These are phyloP conservation scores for Hoplostethus atlanticus DNA, from an alignment of 2,797 vertebrate species.

Conservation along the genomic window DNA sequence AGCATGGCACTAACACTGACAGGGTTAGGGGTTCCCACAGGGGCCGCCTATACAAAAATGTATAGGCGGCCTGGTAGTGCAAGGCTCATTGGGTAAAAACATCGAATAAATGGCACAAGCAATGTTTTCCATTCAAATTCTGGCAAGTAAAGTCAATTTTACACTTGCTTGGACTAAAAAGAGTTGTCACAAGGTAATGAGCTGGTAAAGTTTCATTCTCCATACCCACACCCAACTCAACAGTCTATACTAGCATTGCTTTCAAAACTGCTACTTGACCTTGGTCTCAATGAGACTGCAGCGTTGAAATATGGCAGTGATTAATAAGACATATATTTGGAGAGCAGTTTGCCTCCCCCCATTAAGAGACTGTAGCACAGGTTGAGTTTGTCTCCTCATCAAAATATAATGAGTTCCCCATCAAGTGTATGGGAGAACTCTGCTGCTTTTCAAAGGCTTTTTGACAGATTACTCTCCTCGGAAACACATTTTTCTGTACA, in stretches of 20 bases:
- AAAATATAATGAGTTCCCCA: constrained; percentile 33
- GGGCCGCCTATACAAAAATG: constrained; percentile 3
- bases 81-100: neutral
- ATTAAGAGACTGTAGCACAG: constrained; percentile 24
- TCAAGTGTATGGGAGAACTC: constrained; percentile 19
- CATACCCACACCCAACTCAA: constrained; percentile 9
- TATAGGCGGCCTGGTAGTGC: constrained; percentile 25
- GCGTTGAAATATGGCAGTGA: constrained; percentile 24
- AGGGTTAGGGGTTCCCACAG: constrained; percentile 34
- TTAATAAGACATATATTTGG: constrained; percentile 19
- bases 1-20: constrained; percentile 28
- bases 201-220: constrained; percentile 25
- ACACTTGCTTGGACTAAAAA: constrained; percentile 1
- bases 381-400: constrained; percentile 49
- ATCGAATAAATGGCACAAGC: constrained; percentile 40
- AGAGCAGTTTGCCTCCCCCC: neutral
- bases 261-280: constrained; percentile 37
- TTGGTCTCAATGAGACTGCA: constrained; percentile 16
- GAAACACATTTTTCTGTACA: constrained; percentile 41
- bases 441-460: constrained; percentile 45
- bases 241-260: constrained; percentile 8
- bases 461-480: constrained; percentile 43
- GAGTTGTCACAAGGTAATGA: neutral
- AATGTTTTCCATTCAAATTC: constrained; percentile 22
- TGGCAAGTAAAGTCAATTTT: constrained; percentile 21